These are phyloP conservation scores for Pleuronectes platessa DNA, from an alignment of 2,113 vertebrate species.

Conservation along the genomic window DNA sequence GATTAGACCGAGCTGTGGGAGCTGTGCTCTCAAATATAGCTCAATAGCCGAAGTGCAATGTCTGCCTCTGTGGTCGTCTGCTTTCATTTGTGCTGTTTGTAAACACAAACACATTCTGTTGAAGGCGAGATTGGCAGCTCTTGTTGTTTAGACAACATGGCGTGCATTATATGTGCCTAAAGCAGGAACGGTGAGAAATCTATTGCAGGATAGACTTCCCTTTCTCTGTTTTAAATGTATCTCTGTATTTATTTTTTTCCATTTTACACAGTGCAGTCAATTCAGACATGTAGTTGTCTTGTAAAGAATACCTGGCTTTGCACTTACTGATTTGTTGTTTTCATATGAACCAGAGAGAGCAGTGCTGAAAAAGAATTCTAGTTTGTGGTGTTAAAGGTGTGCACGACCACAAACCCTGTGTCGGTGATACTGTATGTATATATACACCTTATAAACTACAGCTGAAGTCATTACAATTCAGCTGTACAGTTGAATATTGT, in stretches of 20 bases:
- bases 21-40: slow-evolving; percentile 7
- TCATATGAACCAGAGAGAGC: neutral
- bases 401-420: neutral
- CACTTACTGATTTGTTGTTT: neutral
- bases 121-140: slow-evolving; percentile 21
- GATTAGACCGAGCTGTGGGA: neutral
- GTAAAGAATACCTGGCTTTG: neutral
- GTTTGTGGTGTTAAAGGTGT: neutral
- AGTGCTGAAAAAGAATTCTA: neutral
- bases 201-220: neutral
- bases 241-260: neutral
- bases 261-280: neutral
- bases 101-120: slow-evolving; percentile 38
- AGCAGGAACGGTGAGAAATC: neutral
- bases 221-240: neutral
- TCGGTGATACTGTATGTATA: neutral
- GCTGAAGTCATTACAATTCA: neutral
- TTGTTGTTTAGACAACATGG: neutral
- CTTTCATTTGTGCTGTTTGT: slow-evolving; percentile 35
- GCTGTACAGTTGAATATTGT: neutral
- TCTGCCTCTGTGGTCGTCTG: slow-evolving; percentile 13
- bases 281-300: no score
- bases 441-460: neutral
- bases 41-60: neutral
- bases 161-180: neutral